Percentiles rank a stretch among this genome's conserved stretches.
phyloP scores from a whole-genome alignment of 2,797 vertebrate genomes.

The Megalops cyprinoides region DNA sequence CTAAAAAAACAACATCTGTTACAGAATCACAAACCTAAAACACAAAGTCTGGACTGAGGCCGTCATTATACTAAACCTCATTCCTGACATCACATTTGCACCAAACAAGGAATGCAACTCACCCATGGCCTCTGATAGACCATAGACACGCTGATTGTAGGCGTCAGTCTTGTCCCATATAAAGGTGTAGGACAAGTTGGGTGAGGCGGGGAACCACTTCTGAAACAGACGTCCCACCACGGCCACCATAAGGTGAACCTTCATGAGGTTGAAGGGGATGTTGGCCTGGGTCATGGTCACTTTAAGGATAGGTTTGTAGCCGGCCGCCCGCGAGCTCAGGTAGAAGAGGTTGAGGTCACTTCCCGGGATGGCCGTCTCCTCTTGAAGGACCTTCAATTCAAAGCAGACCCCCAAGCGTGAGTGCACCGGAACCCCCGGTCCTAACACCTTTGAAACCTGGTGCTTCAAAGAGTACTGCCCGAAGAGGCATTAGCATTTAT shows the following conservation, averaged over 20 bases:
- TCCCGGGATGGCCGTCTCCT: slow-evolving; percentile 93
- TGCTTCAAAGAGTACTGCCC: slow-evolving; percentile 24
- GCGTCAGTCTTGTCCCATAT: slow-evolving; percentile 99
- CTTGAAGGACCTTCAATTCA: slow-evolving; percentile 88
- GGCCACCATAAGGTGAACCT: slow-evolving; percentile 97
- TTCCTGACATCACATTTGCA: not conserved
- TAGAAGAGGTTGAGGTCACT: slow-evolving; percentile 94
- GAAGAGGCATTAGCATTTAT: slow-evolving; percentile 2
- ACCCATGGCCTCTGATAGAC: slow-evolving; percentile 95
- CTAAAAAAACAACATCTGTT: slow-evolving; percentile 38
- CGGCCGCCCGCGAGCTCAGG: slow-evolving; percentile 92
- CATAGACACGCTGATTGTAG: slow-evolving; percentile 95
- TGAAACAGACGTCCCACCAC: slow-evolving; percentile 97
- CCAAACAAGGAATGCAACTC: slow-evolving; percentile 60
- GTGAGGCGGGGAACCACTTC: slow-evolving; percentile 96
- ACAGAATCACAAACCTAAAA: not conserved
- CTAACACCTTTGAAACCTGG: slow-evolving; percentile 6
- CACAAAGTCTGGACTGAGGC: not conserved
- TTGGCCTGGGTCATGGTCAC: slow-evolving; percentile 91
- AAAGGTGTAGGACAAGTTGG: slow-evolving; percentile 95
- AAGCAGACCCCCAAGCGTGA: slow-evolving; percentile 24
- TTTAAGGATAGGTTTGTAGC: slow-evolving; percentile 96
- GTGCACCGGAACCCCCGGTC: not conserved
- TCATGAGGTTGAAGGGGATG: slow-evolving; percentile 95
- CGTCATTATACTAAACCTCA: not conserved